phyloP scores from a whole-genome alignment of 2,888 invertebrate genomes.

The Vesta saturnalis region DNA sequence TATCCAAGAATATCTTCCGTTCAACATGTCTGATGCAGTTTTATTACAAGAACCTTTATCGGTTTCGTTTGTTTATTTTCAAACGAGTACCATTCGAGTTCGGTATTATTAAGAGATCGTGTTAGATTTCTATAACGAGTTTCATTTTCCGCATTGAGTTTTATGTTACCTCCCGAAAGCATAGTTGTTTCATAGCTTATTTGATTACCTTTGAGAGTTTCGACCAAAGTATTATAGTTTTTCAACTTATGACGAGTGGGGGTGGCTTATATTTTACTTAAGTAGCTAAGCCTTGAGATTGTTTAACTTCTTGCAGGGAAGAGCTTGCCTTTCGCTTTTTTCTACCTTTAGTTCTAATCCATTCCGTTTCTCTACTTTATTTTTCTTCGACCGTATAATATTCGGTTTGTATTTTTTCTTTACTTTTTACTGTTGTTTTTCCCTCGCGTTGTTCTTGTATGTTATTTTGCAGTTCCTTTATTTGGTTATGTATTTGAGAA shows the following conservation, averaged over 20 bases:
- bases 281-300: conserved; percentile 11
- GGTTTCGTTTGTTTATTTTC: conserved; percentile 18
- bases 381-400: conserved; percentile 22
- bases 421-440: conserved; percentile 10
- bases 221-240: conserved; percentile 4
- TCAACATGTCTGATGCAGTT: conserved; percentile 15
- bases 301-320: conserved; percentile 13
- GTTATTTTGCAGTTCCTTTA: conserved; percentile 16
- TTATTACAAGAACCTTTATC: conserved; percentile 17
- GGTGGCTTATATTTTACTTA: conserved; percentile 13
- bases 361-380: conserved; percentile 21
- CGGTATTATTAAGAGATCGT: conserved; percentile 15
- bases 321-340: conserved; percentile 19
- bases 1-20: conserved; percentile 11
- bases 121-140: conserved; percentile 17
- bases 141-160: conserved; percentile 20
- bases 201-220: conserved; percentile 10
- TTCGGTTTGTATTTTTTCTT: conserved; percentile 15
- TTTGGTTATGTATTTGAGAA: conserved; percentile 16
- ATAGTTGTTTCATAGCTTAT: conserved; percentile 9
- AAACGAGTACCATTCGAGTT: conserved; percentile 18
- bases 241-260: conserved; percentile 9
- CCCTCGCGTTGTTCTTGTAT: conserved; percentile 12
- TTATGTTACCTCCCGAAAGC: conserved; percentile 16
- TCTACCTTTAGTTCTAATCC: no score